Evolutionary conservation across 2,113 vertebrate species (phyloP), one percentile per base, ranked within the genome.

Genomic region (Sylvilagus bachmani): DNA sequence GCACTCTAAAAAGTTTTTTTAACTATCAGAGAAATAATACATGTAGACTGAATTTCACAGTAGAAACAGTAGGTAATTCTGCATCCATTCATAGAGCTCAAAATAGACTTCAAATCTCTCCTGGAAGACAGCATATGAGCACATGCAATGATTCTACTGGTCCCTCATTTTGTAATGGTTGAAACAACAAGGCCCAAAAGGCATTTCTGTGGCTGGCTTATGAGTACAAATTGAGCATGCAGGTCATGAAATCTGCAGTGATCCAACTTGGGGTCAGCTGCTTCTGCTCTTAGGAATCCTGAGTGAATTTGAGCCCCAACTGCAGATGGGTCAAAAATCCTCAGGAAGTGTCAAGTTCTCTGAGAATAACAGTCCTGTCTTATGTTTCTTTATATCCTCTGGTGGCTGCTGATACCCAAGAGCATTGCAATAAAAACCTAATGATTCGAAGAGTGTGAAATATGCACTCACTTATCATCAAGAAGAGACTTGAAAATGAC

Each of bases 401-500:
- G 70, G 84, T 31, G 83, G 51, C 8, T 70, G 38, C 58, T 95
- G 73, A 44, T 9, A 49, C 84, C 80, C 33, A 44, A 44, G 14
- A 77, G 24, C n/a, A 71, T 33, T 84, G 10, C 53, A 66, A n/a
- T 95, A 58, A 93, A 86, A 87, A 27, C 25, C 29, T 83, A 74
- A 53, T 74, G 10, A 86, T 31, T 86, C 71, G 31, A 78, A 82
- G 33, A 91, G 1, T 9, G 25, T 71, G 67, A 89, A 78, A 51
- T 61, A 80, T 24, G n/a, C 7, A 73, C 36, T 51, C n/a, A 27
- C 17, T 13, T 51, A 71, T 75, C 7, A 27, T 1, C 64, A 69
- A 51, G 36, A 78, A 79, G 31, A 62, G 82, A 55, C 8, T 13
- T n/a, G 16, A 66, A 53, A 55, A 73, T 10, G 2, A 53, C 11